phyloP scores from a whole-genome alignment of 2,888 invertebrate genomes.

The Sphaeridia pumilis region DNA sequence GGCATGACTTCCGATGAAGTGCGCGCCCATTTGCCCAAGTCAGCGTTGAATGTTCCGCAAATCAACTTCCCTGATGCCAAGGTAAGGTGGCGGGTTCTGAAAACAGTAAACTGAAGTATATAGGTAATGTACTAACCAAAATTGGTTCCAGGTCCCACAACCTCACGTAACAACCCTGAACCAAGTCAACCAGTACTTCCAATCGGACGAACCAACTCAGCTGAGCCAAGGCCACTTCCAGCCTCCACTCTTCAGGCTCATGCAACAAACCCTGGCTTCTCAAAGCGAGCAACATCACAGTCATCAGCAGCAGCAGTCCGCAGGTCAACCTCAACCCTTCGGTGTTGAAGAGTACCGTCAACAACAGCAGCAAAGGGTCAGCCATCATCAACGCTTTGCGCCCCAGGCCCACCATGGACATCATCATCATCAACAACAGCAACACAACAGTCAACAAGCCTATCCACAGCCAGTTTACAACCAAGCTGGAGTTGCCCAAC shows the following conservation, averaged over 20 bases:
- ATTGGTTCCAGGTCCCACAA: constrained; percentile 12
- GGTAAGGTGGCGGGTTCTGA: neutral
- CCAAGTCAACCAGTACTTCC: constrained; percentile 8
- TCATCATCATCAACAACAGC: constrained; percentile 4
- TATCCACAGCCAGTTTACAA: neutral
- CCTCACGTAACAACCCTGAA: constrained; percentile 14
- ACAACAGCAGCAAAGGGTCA: constrained; percentile 2
- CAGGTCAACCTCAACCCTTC: neutral
- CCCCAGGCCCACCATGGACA: constrained; percentile 2
- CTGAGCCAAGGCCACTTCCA: constrained; percentile 6
- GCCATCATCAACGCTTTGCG: constrained; percentile 7
- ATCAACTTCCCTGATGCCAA: constrained; percentile 16
- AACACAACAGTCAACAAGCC: neutral
- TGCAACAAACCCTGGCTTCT: constrained; percentile 7
- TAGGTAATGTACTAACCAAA: neutral
- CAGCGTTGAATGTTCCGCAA: constrained; percentile 14
- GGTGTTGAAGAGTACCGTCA: neutral
- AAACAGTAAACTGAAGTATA: neutral
- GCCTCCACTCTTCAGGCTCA: constrained; percentile 4
- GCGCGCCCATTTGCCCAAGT: constrained; percentile 15
- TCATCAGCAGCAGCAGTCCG: constrained; percentile 7
- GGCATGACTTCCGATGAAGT: constrained; percentile 21
- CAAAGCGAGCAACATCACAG: constrained; percentile 7
- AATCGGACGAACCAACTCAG: constrained; percentile 1
- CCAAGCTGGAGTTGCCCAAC: neutral